Evolutionary conservation across 2,797 vertebrate genomes (phyloP), one percentile per base, ranked within the genome.

Genomic region (Pipistrellus nathusii): DNA sequence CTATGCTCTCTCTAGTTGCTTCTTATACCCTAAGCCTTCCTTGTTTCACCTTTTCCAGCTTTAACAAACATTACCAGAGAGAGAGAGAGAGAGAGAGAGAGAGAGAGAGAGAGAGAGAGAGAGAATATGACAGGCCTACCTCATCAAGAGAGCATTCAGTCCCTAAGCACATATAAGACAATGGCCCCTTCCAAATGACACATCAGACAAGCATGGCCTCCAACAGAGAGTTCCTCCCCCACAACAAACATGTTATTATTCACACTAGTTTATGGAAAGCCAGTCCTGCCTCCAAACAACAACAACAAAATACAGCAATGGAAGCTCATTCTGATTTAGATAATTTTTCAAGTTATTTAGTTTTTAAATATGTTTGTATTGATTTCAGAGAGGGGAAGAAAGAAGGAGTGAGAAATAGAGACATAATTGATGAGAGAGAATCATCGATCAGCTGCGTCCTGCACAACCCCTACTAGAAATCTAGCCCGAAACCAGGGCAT

Each of bases 221-320:
- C 5, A 35, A 64, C 6, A 82, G 11, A 23, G 80, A 86, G 21
- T 23, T 38, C 27, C 23, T 11, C 15, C 10, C n/a, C 12, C 53
- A 41, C 2, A 85, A 71, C 55, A 57, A 73, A 41, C 30, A 23
- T 20, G 90, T 77, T 55, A 44, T 2, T 2, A 20, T 21, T 68
- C 21, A 48, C 27, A 76, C 38, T 76, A 30, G 27, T 48, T 93
- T 80, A 77, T 7, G 11, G 62, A 85, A 92, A 92, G n/a, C 38
- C 53, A 81, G 35, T 64, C n/a, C 41, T 66, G 41, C 9, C 59
- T 59, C 41, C 27, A 85, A 88, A 88, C 32, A 88, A 93, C 85
- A 17, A 66, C 38, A 17, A 66, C 38, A 41, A 41, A 66, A 66
- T 15, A n/a, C 8, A 78, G 15, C 38, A 85, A 32, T 6, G 25